Evolutionary conservation across 2,797 vertebrate genomes (phyloP).

Genomic region (Phoebastria nigripes): DNA sequence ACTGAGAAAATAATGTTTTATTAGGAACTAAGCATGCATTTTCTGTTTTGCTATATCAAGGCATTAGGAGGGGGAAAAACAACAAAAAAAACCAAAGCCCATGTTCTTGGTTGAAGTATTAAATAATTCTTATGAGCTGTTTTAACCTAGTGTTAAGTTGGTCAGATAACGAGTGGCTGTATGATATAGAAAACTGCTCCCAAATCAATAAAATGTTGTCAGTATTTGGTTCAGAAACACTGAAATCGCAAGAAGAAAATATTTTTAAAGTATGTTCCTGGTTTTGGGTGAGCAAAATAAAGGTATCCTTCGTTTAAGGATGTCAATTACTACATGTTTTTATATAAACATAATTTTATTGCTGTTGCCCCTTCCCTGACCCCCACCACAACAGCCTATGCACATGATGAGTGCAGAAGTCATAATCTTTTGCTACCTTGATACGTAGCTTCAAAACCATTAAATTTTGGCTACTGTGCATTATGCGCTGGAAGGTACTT

Average conservation of each 20-base stretch:
- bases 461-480: not conserved
- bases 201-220: not conserved
- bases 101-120: not conserved
- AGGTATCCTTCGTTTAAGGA: not conserved
- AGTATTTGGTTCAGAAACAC: not conserved
- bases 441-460: rapidly evolving
- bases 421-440: not conserved
- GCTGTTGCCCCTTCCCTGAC: not conserved
- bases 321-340: not conserved
- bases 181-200: not conserved
- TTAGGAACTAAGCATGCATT: not conserved
- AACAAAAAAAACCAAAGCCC: not conserved
- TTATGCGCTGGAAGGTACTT: rapidly evolving
- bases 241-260: not conserved
- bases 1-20: not conserved
- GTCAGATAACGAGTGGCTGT: not conserved
- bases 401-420: not conserved
- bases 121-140: not conserved
- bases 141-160: not conserved
- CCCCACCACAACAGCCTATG: not conserved
- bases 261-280: not conserved
- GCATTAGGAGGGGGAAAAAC: not conserved
- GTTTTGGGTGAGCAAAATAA: not conserved
- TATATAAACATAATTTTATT: not conserved
- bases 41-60: not conserved